These are phyloP conservation scores for Tinea trinotella DNA, from an alignment of 2,888 invertebrate genomes.

Conservation along the genomic window DNA sequence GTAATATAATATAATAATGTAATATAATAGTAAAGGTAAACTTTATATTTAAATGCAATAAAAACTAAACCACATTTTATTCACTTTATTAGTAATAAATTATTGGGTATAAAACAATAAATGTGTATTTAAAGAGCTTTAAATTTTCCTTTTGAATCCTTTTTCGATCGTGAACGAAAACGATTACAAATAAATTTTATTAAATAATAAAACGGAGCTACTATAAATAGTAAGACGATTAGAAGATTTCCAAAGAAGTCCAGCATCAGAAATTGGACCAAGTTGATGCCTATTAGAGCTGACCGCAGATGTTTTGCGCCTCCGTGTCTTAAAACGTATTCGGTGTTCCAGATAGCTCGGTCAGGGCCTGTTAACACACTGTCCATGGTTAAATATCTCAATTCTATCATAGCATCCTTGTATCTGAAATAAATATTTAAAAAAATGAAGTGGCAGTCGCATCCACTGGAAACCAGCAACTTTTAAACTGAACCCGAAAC, in stretches of 20 bases:
- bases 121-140: slow-evolving; percentile 46
- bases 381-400: slow-evolving; percentile 39
- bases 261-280: slow-evolving; percentile 49
- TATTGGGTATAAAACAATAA: background rate
- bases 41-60: too few relatives aligned
- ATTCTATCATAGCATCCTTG: slow-evolving; percentile 37
- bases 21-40: too few relatives aligned
- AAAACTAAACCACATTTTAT: background rate
- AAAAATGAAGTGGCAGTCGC: too few relatives aligned
- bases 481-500: too few relatives aligned
- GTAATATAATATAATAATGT: too few relatives aligned
- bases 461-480: too few relatives aligned
- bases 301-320: slow-evolving; percentile 58
- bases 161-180: slow-evolving; percentile 30
- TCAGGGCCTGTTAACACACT: slow-evolving; percentile 55
- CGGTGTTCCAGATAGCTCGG: slow-evolving; percentile 67
- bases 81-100: background rate
- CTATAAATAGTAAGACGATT: background rate
- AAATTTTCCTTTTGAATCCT: slow-evolving; percentile 39
- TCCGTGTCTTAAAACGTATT: slow-evolving; percentile 60
- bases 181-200: slow-evolving; percentile 21
- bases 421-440: slow-evolving; percentile 44
- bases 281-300: slow-evolving; percentile 44
- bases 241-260: slow-evolving; percentile 39
- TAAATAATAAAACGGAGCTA: background rate